Evolutionary conservation across 2,888 invertebrate species (phyloP).

Genomic region (Biston stratarius): DNA sequence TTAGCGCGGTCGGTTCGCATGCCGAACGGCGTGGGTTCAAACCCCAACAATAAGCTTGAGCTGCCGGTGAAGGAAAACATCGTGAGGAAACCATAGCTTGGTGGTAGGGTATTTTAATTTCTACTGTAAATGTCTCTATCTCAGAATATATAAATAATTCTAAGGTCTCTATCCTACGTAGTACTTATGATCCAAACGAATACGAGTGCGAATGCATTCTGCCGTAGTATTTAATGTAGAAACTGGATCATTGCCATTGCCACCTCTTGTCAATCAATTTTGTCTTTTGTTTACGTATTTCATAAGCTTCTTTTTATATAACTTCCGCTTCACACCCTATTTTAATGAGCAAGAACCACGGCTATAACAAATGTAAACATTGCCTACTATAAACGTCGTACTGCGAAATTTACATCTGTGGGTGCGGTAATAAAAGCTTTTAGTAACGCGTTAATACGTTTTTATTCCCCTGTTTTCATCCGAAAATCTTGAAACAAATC

Average conservation of each 20-base stretch:
- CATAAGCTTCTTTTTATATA: constrained; percentile 13
- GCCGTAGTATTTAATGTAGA: no score
- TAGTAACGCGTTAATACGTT: constrained; percentile 20
- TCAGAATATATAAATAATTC: no score
- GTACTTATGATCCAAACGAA: no score
- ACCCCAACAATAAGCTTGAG: no score
- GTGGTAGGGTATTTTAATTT: no score
- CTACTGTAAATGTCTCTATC: no score
- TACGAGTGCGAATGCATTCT: no score
- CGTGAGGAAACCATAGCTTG: no score
- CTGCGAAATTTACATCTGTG: constrained; percentile 21
- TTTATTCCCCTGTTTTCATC: constrained; percentile 19
- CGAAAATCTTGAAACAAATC: constrained; percentile 9
- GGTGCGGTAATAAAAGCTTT: constrained; percentile 25
- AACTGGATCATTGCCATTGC: constrained; percentile 10
- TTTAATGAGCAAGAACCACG: constrained; percentile 17
- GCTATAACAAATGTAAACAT: constrained; percentile 23
- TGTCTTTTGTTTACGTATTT: constrained; percentile 2
- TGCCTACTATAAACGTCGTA: constrained; percentile 25
- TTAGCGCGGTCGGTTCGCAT: no score
- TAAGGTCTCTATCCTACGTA: no score
- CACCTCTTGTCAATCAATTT: constrained; percentile 7
- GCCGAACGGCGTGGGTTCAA: no score
- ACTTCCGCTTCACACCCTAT: constrained; percentile 21
- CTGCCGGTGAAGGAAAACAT: no score